These are phyloP conservation scores for Hyles euphorbiae DNA, from an alignment of 1,140 invertebrate species.

Conservation along the genomic window DNA sequence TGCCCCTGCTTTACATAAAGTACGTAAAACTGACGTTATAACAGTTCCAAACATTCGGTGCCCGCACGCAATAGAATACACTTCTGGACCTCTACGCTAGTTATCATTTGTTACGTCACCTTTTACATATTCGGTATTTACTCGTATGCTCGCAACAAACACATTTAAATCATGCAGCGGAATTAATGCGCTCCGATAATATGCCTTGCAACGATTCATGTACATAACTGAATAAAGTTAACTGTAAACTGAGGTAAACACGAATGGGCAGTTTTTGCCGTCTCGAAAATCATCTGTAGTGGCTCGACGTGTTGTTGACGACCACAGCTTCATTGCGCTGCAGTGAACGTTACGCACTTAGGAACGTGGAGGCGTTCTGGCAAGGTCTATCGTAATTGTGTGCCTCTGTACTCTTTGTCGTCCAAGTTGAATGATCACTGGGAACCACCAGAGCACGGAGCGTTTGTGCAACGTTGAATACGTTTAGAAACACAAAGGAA, in stretches of 20 bases:
- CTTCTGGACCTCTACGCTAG: too few relatives aligned
- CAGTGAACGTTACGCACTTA: constrained; percentile 12
- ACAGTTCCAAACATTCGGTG: constrained; percentile 7
- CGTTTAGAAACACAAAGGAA: too few relatives aligned
- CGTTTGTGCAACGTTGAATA: too few relatives aligned
- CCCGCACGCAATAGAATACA: constrained; percentile 6
- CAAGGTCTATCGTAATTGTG: constrained; percentile 25
- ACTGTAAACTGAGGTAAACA: constrained; percentile 15
- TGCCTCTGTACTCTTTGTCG: constrained; percentile 5
- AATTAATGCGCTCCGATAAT: too few relatives aligned
- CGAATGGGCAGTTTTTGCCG: constrained; percentile 26
- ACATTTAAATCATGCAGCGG: too few relatives aligned
- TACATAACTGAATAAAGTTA: constrained; percentile 9
- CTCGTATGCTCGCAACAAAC: too few relatives aligned
- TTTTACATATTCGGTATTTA: too few relatives aligned
- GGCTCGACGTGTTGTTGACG: constrained; percentile 12
- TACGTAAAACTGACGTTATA: constrained; percentile 8
- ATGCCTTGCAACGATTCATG: neutral
- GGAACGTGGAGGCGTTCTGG: constrained; percentile 10
- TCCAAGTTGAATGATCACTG: constrained; percentile 4
- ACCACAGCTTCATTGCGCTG: constrained; percentile 6
- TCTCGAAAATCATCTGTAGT: constrained; percentile 45
- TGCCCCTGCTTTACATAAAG: constrained; percentile 12
- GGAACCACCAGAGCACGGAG: neutral
- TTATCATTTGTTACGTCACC: too few relatives aligned